Evolutionary conservation across 2,888 invertebrate species (phyloP).

Genomic region (Deilephila elpenor): DNA sequence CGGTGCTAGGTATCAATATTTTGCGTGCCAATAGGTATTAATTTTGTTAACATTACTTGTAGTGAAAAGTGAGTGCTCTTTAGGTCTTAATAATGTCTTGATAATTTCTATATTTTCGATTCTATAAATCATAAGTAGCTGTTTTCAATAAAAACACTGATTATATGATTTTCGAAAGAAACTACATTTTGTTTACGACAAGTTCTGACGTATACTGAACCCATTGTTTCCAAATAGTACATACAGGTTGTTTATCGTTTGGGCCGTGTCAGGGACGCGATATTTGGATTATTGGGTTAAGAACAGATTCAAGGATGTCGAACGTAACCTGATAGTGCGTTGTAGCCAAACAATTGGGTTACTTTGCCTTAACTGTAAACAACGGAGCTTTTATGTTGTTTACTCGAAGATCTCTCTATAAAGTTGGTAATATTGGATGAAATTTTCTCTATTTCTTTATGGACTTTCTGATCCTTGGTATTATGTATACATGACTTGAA

Average conservation of each 20-base stretch:
- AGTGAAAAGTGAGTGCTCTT: no score
- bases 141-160: no score
- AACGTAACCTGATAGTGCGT: constrained; percentile 11
- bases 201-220: not conserved
- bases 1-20: no score
- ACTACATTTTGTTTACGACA: not conserved
- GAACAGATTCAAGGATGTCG: constrained; percentile 16
- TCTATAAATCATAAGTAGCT: no score
- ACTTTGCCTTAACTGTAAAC: constrained; percentile 1
- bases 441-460: not conserved
- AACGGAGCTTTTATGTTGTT: constrained; percentile 12
- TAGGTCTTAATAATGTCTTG: no score
- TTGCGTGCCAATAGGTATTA: no score
- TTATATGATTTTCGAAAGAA: no score
- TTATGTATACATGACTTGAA: not conserved
- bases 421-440: not conserved
- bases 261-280: constrained; percentile 8
- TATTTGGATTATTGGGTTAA: constrained; percentile 29
- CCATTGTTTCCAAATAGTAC: not conserved
- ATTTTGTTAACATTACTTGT: no score
- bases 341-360: constrained; percentile 11
- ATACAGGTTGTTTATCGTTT: not conserved
- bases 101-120: no score
- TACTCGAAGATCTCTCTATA: not conserved
- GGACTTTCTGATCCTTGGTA: not conserved